These are phyloP conservation scores for Oxygymnocypris stewartii DNA, from an alignment of 2,113 vertebrate genomes.

Conservation along the genomic window DNA sequence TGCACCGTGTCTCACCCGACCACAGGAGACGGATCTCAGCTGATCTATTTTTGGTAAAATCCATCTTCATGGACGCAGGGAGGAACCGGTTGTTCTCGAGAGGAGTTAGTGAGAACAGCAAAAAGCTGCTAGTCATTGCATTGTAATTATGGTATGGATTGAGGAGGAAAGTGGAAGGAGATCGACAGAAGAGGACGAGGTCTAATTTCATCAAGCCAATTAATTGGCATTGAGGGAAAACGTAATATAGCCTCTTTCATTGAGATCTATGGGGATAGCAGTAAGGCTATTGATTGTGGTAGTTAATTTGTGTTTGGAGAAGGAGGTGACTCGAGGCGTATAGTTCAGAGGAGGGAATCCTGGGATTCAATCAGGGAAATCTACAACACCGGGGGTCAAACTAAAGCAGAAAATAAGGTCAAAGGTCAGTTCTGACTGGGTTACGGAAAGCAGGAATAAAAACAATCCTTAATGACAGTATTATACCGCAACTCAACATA, in stretches of 20 bases:
- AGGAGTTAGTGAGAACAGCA: conserved; percentile 23
- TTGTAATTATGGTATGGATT: conserved; percentile 55
- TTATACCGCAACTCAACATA: not conserved
- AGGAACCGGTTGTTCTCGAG: not conserved
- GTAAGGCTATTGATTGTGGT: conserved; percentile 68
- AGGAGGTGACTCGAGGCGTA: not conserved
- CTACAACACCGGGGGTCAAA: conserved; percentile 23
- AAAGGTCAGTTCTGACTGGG: not conserved
- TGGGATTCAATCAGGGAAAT: conserved; percentile 48
- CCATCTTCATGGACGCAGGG: not conserved
- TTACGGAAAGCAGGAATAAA: not conserved
- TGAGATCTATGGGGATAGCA: conserved; percentile 55
- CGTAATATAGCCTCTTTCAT: conserved; percentile 58
- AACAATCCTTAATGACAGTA: not conserved
- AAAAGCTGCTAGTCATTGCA: conserved; percentile 55
- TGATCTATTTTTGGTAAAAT: not conserved
- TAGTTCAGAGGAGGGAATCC: not conserved
- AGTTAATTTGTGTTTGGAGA: conserved; percentile 63
- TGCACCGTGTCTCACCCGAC: not conserved
- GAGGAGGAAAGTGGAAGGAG: not conserved
- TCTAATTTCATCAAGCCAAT: conserved; percentile 60
- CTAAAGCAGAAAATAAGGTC: not conserved
- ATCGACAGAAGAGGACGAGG: conserved; percentile 39
- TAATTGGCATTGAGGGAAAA: conserved; percentile 61
- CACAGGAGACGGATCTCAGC: not conserved